phyloP scores from a whole-genome alignment of 2,888 invertebrate genomes.

The Agonum fuliginosum region DNA sequence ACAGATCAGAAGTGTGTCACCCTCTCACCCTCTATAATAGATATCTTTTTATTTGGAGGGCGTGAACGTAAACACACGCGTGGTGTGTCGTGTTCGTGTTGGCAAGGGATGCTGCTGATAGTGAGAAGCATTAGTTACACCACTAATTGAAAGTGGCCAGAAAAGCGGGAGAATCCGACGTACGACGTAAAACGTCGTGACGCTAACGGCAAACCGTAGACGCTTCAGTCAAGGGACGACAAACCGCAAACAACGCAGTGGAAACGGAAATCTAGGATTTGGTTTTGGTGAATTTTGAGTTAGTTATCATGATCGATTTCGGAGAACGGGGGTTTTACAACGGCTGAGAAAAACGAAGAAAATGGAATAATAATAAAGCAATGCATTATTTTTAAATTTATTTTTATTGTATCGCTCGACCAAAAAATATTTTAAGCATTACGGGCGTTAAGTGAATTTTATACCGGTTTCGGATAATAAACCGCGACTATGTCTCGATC shows the following conservation, averaged over 20 bases:
- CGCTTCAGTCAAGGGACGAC: not conserved
- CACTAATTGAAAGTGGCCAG: constrained; percentile 44
- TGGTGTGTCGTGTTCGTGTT: not conserved
- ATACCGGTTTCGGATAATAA: no score
- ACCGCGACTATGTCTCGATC: no score
- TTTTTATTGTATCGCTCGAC: no score
- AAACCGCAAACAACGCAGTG: not conserved
- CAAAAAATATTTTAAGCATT: no score
- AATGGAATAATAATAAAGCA: no score
- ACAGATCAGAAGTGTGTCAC: not conserved
- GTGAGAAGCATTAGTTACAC: constrained; percentile 23
- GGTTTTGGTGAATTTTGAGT: not conserved
- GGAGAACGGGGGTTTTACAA: no score
- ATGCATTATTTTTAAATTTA: no score
- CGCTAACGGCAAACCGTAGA: not conserved
- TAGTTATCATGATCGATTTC: no score
- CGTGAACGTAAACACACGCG: constrained; percentile 27
- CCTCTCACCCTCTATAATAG: not conserved
- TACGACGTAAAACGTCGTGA: not conserved
- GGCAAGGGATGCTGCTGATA: no score
- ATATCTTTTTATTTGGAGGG: constrained; percentile 26
- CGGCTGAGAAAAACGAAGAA: no score
- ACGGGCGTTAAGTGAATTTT: no score
- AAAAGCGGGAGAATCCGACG: constrained; percentile 11
- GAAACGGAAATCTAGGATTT: not conserved